Base-by-base conservation (phyloP, 2,888 invertebrate genomes). In the Conistra vaccinii region DNA sequence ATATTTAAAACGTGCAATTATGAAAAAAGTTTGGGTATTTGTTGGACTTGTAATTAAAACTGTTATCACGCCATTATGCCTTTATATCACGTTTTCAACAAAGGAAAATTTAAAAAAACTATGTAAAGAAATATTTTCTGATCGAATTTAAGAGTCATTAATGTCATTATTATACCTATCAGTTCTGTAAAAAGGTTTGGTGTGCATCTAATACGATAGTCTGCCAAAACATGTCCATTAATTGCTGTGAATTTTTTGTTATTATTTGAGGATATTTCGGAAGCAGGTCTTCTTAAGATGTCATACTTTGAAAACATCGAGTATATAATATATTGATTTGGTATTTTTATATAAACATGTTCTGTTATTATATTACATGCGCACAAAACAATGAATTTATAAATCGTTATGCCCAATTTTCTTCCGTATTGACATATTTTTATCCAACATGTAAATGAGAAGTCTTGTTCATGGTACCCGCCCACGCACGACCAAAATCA, bases 11-110 rank as follows among this genome's bases (percentile, higher is more conserved):
- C 0, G 9, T 51, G 42, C 7, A 51, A 42, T 69, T 32, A 48
- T 42, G 4, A 65, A 48, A 42, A 65, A 78, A 35, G 23, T 48
- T 79, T 48, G 57, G 62, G 23, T 76, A 17, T 55, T 70, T 78
- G 17, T 58, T 78, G 39, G 71, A 42, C 3, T 70, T 66, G 29
- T 65, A 17, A 48, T 51, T 32, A 58, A 51, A 57, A 66, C 12
- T 71, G 48, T 48, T 80, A 62, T 61, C 9, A 66, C 26, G 35
- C 35, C 23, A 53, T 63, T 63, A 29, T 53, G 57, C n/a, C 35
- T 73, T 32, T 29, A 35, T 4, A 42, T 7, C 42, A 12, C 68
- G 26, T 65, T 58, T 73, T 42, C 7, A 23, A 73, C 4, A 3
- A n/a, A 26, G 1, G 9, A 9, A 42, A 23, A 26, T 35, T 26